Evolutionary conservation across 2,888 invertebrate genomes (phyloP), one percentile per base, ranked within the genome.

Genomic region (Conchocele bisecta): DNA sequence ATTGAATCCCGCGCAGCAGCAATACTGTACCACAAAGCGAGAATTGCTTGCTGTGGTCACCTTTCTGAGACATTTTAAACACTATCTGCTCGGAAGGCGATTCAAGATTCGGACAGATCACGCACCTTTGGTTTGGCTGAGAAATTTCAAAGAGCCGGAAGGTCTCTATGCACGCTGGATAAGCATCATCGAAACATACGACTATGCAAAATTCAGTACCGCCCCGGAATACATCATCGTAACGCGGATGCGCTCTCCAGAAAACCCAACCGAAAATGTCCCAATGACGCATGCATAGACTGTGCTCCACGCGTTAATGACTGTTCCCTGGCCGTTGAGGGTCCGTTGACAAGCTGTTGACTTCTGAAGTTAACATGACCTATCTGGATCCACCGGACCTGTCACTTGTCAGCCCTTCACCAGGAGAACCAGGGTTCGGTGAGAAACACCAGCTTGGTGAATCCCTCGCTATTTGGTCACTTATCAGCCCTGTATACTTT

Each of bases 41-140:
- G 79, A 79, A 41, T 41, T 79, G 15, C 54, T 81, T 37, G 79
- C 75, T 13, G 74, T 79, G 20, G 71, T 79, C 5, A 59, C 63
- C 17, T 78, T 79, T 51, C 56, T 79, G 28, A 75, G 73, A 33
- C 67, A 78, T 3, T 83, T 74, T 44, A 60, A 65, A 15, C 74
- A 67, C 31, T 82, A 77, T 50, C 51, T 83, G 24, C 70, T 65
- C 24, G 81, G 80, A 15, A 41, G 61, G 33, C 22, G 57, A 13
- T 77, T 82, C 31, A 9, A 70, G 0, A 37, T 83, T 9, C 28
- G 79, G 31, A 79, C 83, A 13, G 81, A 82, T 46, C 79, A 83
- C 59, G 50, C 65, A 2, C 71, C 79, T 13, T 42, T 79, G 5
- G 35, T 31, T 7, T 82, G 82, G 79, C 33, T 78, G n/a, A 59